A percentile compares a stretch with the other conserved stretches of the same genome.
Evolutionary conservation across 1,140 invertebrate species (phyloP).

Genomic region (Listronotus bonariensis): DNA sequence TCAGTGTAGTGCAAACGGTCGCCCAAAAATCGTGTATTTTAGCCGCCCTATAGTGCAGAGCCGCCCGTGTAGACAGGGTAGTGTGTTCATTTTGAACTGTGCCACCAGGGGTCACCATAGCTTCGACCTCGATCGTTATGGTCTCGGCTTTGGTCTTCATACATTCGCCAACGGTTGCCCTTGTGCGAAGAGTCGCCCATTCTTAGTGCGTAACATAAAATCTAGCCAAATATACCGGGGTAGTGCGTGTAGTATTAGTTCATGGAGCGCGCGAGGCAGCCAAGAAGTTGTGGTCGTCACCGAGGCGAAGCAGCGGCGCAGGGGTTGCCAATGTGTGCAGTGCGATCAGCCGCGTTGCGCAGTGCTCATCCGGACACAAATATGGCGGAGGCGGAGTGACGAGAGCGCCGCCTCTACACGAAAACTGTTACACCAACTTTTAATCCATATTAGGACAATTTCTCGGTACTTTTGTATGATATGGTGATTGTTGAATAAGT

Average conservation of each 20-base stretch:
- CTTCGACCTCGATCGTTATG: too few relatives aligned
- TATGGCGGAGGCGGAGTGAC: conserved; percentile 2
- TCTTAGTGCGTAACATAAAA: conserved; percentile 2
- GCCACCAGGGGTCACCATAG: background rate
- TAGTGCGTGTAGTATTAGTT: conserved; percentile 16
- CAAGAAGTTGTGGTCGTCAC: background rate
- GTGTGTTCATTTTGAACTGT: conserved; percentile 1
- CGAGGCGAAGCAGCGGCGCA: conserved; percentile 19
- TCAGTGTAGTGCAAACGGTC: conserved; percentile 17
- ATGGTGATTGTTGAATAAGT: conserved; percentile 27
- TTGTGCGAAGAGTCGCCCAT: background rate
- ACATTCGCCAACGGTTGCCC: too few relatives aligned
- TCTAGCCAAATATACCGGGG: conserved; percentile 18
- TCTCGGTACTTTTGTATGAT: conserved; percentile 53
- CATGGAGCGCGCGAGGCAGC: conserved; percentile 10
- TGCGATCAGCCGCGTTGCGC: conserved; percentile 37
- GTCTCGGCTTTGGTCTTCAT: too few relatives aligned
- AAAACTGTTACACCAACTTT: conserved; percentile 53
- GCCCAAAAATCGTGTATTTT: conserved; percentile 8
- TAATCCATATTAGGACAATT: conserved; percentile 46
- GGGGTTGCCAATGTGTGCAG: conserved; percentile 4
- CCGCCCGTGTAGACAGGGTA: conserved; percentile 7
- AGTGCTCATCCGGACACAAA: conserved; percentile 53
- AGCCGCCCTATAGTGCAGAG: conserved; percentile 13
- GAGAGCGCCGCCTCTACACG: conserved; percentile 7